phyloP scores from a whole-genome alignment of 2,888 invertebrate species.

The Campoplex capitator region DNA sequence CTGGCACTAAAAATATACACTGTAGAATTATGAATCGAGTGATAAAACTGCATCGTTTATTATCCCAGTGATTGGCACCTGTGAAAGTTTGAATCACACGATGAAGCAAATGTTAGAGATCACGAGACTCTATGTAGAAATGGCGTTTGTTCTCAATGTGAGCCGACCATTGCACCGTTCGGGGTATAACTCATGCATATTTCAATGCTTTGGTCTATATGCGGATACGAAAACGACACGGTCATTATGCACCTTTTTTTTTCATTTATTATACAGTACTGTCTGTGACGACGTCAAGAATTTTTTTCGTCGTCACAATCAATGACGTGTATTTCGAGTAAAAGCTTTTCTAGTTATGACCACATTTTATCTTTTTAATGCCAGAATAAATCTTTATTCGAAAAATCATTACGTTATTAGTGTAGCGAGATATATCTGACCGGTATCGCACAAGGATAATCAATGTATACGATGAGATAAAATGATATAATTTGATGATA shows the following conservation, averaged over 20 bases:
- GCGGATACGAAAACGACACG: constrained; percentile 20
- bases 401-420: neutral
- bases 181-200: constrained; percentile 39
- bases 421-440: too few species aligned
- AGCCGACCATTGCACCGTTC: constrained; percentile 13
- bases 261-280: constrained; percentile 11
- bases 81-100: neutral
- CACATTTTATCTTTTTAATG: neutral
- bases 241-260: constrained; percentile 45
- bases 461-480: too few species aligned
- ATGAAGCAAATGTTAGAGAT: neutral
- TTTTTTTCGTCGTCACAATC: neutral
- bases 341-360: neutral
- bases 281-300: neutral
- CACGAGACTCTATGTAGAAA: neutral
- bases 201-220: constrained; percentile 47
- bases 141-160: neutral
- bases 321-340: constrained; percentile 7
- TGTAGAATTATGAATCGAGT: constrained; percentile 8
- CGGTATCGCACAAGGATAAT: too few species aligned
- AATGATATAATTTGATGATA: too few species aligned
- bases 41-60: neutral
- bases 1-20: constrained; percentile 20
- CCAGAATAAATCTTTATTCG: neutral
- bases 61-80: neutral